Evolutionary conservation across 1,140 invertebrate species (phyloP).

Genomic region (Sitodiplosis mosellana): DNA sequence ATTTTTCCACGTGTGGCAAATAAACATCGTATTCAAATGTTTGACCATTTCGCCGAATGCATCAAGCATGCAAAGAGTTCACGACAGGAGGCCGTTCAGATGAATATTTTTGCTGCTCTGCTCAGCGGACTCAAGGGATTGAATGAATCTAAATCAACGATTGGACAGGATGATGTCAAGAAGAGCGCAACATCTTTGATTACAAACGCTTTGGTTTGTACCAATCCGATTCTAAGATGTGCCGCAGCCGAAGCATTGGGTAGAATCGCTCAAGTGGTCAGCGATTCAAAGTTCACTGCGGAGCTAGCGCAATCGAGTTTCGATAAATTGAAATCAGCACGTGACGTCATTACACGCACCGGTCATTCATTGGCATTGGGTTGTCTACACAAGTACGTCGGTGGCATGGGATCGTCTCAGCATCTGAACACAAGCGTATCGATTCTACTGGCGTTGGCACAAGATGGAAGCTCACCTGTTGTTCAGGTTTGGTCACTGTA

Average conservation of each 20-base stretch:
- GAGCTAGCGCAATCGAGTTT: conserved; percentile 82
- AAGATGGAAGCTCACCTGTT: conserved; percentile 46
- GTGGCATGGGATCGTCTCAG: conserved; percentile 79
- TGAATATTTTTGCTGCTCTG: conserved; percentile 91
- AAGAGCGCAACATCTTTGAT: conserved; percentile 69
- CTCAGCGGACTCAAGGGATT: conserved; percentile 75
- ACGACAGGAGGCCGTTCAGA: conserved; percentile 86
- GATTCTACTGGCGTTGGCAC: conserved; percentile 81
- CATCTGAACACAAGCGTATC: conserved; percentile 86
- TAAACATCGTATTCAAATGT: conserved; percentile 90
- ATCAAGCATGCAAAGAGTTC: conserved; percentile 81
- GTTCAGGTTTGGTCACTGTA: conserved; percentile 87
- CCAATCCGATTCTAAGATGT: conserved; percentile 73
- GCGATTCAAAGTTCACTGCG: conserved; percentile 70
- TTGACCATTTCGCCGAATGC: conserved; percentile 91
- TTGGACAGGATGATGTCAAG: conserved; percentile 80
- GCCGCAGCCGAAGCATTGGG: conserved; percentile 76
- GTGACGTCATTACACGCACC: conserved; percentile 74
- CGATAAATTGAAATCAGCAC: conserved; percentile 68
- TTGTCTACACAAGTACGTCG: conserved; percentile 76
- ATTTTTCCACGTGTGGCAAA: conserved; percentile 87
- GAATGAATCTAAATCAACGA: conserved; percentile 66
- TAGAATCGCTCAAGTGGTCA: conserved; percentile 71
- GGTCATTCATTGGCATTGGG: conserved; percentile 87
- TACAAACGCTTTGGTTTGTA: conserved; percentile 58